Evolutionary conservation across 2,113 vertebrate genomes (phyloP).

Genomic region (Triplophysa tibetana): DNA sequence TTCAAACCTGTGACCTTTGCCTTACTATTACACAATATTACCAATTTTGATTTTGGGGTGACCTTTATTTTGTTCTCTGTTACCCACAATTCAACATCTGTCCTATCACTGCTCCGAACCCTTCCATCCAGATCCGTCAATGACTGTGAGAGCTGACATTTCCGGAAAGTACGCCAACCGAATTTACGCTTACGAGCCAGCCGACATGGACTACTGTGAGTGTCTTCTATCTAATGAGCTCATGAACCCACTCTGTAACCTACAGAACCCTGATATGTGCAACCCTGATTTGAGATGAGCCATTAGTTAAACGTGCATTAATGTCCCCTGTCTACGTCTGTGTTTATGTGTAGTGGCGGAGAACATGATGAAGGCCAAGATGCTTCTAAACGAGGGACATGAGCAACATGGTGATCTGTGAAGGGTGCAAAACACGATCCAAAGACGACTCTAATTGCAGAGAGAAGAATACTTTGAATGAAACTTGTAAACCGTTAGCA

Average conservation of each 20-base stretch:
- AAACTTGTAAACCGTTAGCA: neutral
- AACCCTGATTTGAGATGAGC: neutral
- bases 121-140: slow-evolving; percentile 65
- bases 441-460: neutral
- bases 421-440: neutral
- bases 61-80: neutral
- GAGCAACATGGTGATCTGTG: slow-evolving; percentile 60
- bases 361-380: slow-evolving; percentile 72
- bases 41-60: neutral
- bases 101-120: neutral
- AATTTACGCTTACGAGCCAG: slow-evolving; percentile 62
- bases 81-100: too few relatives aligned
- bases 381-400: slow-evolving; percentile 25
- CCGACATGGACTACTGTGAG: slow-evolving; percentile 66
- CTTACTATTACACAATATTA: too few relatives aligned
- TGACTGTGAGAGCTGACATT: slow-evolving; percentile 67
- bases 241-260: neutral
- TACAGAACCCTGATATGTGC: neutral
- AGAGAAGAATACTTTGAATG: neutral
- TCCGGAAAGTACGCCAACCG: slow-evolving; percentile 61
- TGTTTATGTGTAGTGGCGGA: slow-evolving; percentile 62
- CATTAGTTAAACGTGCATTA: neutral
- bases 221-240: slow-evolving; percentile 48
- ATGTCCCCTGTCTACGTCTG: neutral
- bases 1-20: too few relatives aligned